phyloP scores from a whole-genome alignment of 2,888 invertebrate genomes.

The Catocala nupta region DNA sequence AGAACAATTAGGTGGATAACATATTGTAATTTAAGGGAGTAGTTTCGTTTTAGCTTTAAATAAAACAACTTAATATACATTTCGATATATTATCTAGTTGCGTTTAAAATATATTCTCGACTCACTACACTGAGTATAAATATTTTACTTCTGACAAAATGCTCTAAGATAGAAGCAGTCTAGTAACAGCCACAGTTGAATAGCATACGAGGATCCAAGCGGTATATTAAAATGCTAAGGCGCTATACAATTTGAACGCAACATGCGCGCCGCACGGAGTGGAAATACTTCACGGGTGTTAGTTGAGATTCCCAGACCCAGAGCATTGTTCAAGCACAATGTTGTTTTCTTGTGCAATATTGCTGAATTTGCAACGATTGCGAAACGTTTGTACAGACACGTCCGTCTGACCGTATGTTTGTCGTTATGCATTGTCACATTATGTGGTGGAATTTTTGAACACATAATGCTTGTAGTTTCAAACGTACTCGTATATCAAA shows the following conservation, averaged over 20 bases:
- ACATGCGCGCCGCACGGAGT: slow-evolving; percentile 41
- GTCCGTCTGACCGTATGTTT: slow-evolving; percentile 70
- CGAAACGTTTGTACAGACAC: slow-evolving; percentile 71
- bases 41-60: too few species aligned
- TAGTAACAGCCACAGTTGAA: not conserved
- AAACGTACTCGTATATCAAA: slow-evolving; percentile 21
- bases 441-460: slow-evolving; percentile 60
- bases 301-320: slow-evolving; percentile 71
- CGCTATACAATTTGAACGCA: slow-evolving; percentile 26
- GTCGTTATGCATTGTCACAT: slow-evolving; percentile 70
- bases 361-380: slow-evolving; percentile 80
- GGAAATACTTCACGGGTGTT: slow-evolving; percentile 62
- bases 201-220: slow-evolving; percentile 8
- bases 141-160: not conserved
- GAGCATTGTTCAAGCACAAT: slow-evolving; percentile 79
- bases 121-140: too few species aligned
- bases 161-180: not conserved
- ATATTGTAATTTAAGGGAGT: too few species aligned
- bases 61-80: too few species aligned
- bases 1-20: too few species aligned
- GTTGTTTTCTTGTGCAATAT: slow-evolving; percentile 82
- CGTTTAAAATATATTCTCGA: too few species aligned
- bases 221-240: slow-evolving; percentile 33
- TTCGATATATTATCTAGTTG: too few species aligned
- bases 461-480: slow-evolving; percentile 40